Evolutionary conservation across 2,888 invertebrate genomes (phyloP), one percentile per base, ranked within the genome.

Genomic region (Pseudoips prasinana): DNA sequence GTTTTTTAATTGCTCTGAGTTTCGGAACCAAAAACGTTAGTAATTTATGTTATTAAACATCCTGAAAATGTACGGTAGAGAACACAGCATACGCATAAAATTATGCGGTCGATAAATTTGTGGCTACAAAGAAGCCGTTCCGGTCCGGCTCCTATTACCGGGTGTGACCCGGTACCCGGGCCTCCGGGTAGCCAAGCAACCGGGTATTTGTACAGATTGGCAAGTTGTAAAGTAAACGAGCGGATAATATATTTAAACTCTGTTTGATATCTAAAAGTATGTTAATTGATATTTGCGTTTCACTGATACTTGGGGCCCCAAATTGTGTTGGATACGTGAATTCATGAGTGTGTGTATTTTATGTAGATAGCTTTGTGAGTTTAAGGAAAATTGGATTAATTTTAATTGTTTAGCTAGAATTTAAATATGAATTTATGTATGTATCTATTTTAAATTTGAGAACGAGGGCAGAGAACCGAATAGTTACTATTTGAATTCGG

Each of bases 151-250:
- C 40, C 48, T 53, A 41, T 36, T 38, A 50, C 41, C 41, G 56
- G 37, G 29, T 41, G 39, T 45, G 44, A 47, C 42, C 46, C 25
- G 37, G 31, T 14, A 20, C 2, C n/a, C 20, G 20, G 7, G 7
- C 20, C 2, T 17, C 26, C 8, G 18, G 6, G 27, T 27, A 22
- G 8, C 10, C 29, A 22, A 25, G 29, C 24, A 24, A 20, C 46
- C 25, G 36, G 32, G 39, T 58, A 40, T 61, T 55, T 55, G 44
- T 43, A 32, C 43, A 55, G 42, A 52, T 41, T 20, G 7, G 34
- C 43, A 41, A 52, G 47, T 55, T 55, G 43, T 39, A 46, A 55
- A 40, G 46, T 49, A 55, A 61, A 58, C 52, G 59, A 46, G 46
- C 39, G 46, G 31, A 35, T 47, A 58, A 58, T 61, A 58, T 47